Percentiles rank a stretch among this genome's conserved stretches.
These are phyloP conservation scores for Aspidiotus destructor DNA, from an alignment of 2,888 invertebrate genomes.

Conservation along the genomic window DNA sequence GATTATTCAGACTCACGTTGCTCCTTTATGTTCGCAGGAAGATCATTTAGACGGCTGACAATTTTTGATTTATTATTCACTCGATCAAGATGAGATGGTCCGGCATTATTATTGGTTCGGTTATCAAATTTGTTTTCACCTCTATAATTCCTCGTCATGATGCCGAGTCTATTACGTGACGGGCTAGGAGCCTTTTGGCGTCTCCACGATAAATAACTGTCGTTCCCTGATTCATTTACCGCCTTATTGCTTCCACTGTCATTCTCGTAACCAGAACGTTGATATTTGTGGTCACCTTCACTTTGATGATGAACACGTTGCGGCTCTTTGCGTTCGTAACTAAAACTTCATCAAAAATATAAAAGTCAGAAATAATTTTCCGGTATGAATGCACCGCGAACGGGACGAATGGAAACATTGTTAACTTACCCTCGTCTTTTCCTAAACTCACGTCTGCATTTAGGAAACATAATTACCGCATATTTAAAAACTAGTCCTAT, in stretches of 20 bases:
- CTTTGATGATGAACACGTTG: constrained; percentile 16
- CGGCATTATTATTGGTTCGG: constrained; percentile 4
- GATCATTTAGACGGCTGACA: constrained; percentile 20
- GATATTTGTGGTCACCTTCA: constrained; percentile 10
- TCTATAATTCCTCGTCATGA: constrained; percentile 20
- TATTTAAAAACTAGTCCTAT: too few species aligned
- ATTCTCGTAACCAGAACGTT: constrained; percentile 8
- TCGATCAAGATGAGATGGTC: constrained; percentile 8
- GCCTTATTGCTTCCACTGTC: neutral
- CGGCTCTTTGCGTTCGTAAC: constrained; percentile 20
- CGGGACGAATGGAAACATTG: neutral
- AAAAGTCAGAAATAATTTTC: neutral
- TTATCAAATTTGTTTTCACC: constrained; percentile 16
- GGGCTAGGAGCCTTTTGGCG: constrained; percentile 23
- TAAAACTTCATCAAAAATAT: constrained; percentile 8
- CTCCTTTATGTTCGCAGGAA: constrained; percentile 20
- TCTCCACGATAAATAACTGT: constrained; percentile 25
- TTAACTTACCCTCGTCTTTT: constrained; percentile 24
- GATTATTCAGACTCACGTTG: constrained; percentile 6
- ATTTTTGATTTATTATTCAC: constrained; percentile 26
- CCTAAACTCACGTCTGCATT: constrained; percentile 29
- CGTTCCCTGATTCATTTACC: constrained; percentile 7
- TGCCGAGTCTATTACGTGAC: constrained; percentile 18
- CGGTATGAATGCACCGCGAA: too few species aligned
- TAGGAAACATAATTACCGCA: constrained; percentile 6